Base-by-base conservation (phyloP, 2,113 vertebrate genomes). In the rat (Rattus norvegicus) region DNA sequence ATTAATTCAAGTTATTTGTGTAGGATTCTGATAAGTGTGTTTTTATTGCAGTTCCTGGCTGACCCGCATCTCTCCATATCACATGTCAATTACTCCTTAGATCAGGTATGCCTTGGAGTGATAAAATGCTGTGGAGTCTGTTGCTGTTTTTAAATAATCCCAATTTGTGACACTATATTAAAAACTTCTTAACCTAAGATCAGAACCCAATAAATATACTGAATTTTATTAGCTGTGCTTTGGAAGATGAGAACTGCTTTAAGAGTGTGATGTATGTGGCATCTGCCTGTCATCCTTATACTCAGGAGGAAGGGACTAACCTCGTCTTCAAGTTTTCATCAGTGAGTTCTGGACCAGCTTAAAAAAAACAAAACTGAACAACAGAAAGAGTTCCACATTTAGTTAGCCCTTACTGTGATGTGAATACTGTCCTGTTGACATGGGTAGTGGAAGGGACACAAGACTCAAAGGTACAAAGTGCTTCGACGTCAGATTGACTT, bases 11-110 rank as follows among this genome's bases (percentile, higher is more conserved):
- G 33, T 76, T 90, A n/a, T 84, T 77, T 67, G 28, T 81, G 17
- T 89, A 73, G 56, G 69, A 30, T 47, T 39, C 90, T 97, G 96
- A 96, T 93, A 61, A 54, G 22, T 26, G 70, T 93, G 95, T 90
- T 97, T 93, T 87, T 97, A 79, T 98, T 99, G 90, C 98, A 99
- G 99, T 99, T 99, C 98, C 98, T 99, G 90, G 99, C 99, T 54
- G 99, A 99, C 98, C 99, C 99, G 8, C 99, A 99, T 98, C 99
- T 99, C 94, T 99, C 99, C 17, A 99, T 99, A 98, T 99, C 99
- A 0, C 99, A 99, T 83, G 99, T 99, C 93, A 99, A 99, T 98
- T 99, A 99, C 95, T 99, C 99, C 97, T 98, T 99, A 72, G 99
- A 99, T 96, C 99, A 99, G 99, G 99, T 99, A 98, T 91, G 98